These are phyloP conservation scores for Esox lucius DNA, from an alignment of 2,797 vertebrate species.

Conservation along the genomic window DNA sequence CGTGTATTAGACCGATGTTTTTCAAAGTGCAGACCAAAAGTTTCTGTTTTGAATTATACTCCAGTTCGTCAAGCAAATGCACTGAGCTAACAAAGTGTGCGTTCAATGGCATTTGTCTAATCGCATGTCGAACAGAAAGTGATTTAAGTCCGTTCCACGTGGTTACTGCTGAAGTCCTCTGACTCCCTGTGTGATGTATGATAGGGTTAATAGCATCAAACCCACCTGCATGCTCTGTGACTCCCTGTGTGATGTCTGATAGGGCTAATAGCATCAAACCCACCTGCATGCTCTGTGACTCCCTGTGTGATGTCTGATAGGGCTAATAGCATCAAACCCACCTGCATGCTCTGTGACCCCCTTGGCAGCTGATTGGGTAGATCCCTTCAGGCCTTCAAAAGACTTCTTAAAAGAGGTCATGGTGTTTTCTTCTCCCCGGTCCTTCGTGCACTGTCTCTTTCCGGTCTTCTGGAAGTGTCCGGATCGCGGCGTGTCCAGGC, in stretches of 20 bases:
- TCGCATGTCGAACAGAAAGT: neutral
- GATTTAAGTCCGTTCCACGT: neutral
- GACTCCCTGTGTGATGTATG: neutral
- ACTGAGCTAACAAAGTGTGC: neutral
- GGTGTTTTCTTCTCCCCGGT: conserved; percentile 22
- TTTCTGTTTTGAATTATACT: neutral
- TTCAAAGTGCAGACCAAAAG: neutral
- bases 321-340: neutral
- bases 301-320: conserved; percentile 28
- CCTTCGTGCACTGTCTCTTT: conserved; percentile 26
- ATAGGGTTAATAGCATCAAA: neutral
- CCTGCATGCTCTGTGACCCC: conserved; percentile 56
- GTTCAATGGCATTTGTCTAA: neutral
- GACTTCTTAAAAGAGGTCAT: conserved; percentile 82
- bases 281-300: conserved; percentile 50
- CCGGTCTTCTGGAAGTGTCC: conserved; percentile 17
- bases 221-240: conserved; percentile 47
- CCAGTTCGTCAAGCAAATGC: neutral
- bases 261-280: neutral
- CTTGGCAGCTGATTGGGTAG: conserved; percentile 67
- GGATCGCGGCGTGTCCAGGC: neutral
- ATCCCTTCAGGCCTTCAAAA: conserved; percentile 71
- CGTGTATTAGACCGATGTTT: neutral
- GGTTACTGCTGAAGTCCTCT: neutral
- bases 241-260: conserved; percentile 33